These are phyloP conservation scores for Drosophila rufa DNA, from an alignment of 1,140 invertebrate species.

Conservation along the genomic window DNA sequence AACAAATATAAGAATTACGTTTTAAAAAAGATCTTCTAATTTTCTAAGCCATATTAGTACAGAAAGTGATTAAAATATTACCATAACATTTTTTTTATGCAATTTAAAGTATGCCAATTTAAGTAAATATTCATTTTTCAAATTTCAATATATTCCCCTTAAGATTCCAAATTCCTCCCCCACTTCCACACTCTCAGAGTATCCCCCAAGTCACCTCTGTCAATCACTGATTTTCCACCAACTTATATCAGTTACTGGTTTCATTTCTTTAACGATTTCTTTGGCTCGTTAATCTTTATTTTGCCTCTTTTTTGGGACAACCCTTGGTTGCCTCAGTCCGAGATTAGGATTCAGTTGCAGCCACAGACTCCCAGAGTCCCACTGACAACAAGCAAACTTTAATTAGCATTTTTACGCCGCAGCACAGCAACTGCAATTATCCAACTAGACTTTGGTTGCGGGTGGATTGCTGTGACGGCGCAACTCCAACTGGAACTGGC, in stretches of 20 bases:
- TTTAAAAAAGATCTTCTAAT: too few relatives aligned
- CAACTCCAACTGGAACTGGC: constrained; percentile 14
- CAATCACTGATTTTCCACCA: not conserved
- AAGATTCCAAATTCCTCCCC: not conserved
- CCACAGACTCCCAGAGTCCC: constrained; percentile 17
- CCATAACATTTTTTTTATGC: too few relatives aligned
- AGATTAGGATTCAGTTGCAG: constrained; percentile 14
- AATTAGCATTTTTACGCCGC: constrained; percentile 81
- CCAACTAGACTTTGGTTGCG: constrained; percentile 43
- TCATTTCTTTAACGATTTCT: constrained; percentile 78
- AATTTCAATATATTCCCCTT: too few relatives aligned
- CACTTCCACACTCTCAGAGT: constrained; percentile 1
- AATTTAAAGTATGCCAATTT: too few relatives aligned
- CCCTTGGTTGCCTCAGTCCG: constrained; percentile 42
- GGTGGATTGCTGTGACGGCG: constrained; percentile 38
- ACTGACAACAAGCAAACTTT: constrained; percentile 71
- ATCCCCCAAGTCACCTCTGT: not conserved
- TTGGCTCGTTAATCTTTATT: constrained; percentile 76
- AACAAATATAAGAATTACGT: too few relatives aligned
- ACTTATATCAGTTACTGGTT: constrained; percentile 42
- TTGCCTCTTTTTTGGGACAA: constrained; percentile 51
- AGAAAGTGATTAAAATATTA: too few relatives aligned
- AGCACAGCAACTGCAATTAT: constrained; percentile 61
- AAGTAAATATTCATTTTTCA: too few relatives aligned
- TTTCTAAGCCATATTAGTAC: too few relatives aligned